Percentiles rank a stretch among this genome's conserved stretches.
Conservation (phyloP, 2,888 invertebrate genomes). For the Luffia ferchaultella region DNA sequence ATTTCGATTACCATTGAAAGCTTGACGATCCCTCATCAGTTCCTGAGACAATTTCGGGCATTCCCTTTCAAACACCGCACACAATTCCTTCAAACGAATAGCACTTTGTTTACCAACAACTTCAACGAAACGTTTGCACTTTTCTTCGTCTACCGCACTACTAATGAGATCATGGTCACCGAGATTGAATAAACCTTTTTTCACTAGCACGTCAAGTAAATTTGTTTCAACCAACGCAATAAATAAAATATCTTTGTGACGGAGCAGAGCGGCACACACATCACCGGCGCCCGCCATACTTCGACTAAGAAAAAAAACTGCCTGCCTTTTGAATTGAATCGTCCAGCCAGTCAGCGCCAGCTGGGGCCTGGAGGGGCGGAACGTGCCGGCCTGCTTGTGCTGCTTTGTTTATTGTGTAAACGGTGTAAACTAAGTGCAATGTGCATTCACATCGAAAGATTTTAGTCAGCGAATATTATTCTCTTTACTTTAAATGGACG, state of each 20-base stretch:
- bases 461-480: no score
- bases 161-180: slow-evolving; percentile 67
- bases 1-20: slow-evolving; percentile 44
- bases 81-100: slow-evolving; percentile 68
- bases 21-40: slow-evolving; percentile 67
- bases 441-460: no score
- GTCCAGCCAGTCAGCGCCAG: slow-evolving; percentile 1
- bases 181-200: slow-evolving; percentile 70
- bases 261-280: slow-evolving; percentile 68
- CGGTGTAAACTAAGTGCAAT: no score
- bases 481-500: no score
- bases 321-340: slow-evolving; percentile 1
- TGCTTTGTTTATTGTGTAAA: no score
- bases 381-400: no score
- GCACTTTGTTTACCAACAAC: slow-evolving; percentile 70
- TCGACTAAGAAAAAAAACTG: slow-evolving; percentile 26
- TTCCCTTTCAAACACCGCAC: slow-evolving; percentile 68
- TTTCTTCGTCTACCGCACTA: slow-evolving; percentile 51
- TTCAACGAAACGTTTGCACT: slow-evolving; percentile 68
- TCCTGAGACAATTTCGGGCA: slow-evolving; percentile 71
- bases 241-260: slow-evolving; percentile 69
- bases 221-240: slow-evolving; percentile 70
- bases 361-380: slow-evolving; percentile 2
- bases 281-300: slow-evolving; percentile 61
- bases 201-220: slow-evolving; percentile 68